A percentile compares a stretch with the other conserved stretches of the same genome.
phyloP scores from a whole-genome alignment of 2,113 vertebrate genomes.

The Tychaedon coryphoeus region DNA sequence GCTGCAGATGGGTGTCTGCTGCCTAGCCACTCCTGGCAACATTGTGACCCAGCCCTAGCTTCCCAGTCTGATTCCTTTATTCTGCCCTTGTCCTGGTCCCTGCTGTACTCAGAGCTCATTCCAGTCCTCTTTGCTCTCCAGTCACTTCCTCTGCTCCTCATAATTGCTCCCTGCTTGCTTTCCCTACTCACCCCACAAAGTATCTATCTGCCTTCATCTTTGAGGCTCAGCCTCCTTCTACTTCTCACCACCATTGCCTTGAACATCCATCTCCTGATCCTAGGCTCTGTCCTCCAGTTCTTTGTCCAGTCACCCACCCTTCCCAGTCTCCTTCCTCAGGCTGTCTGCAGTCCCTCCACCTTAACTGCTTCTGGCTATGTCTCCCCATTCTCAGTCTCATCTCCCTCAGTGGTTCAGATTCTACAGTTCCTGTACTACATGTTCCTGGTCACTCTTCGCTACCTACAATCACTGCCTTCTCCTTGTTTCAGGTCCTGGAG shows the following conservation, averaged over 20 bases:
- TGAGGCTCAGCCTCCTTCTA: neutral
- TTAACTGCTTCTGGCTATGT: neutral
- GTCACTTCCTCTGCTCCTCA: neutral
- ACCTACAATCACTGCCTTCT: neutral
- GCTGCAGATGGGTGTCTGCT: neutral
- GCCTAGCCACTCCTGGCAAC: neutral
- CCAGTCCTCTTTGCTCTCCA: neutral
- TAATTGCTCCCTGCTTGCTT: neutral
- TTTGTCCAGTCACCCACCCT: neutral
- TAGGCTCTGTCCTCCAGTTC: neutral
- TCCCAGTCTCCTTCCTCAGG: neutral
- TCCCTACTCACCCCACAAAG: neutral
- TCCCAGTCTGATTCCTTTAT: neutral
- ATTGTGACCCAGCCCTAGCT: neutral
- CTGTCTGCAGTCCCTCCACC: neutral
- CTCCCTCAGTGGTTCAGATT: neutral
- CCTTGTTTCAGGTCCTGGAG: neutral
- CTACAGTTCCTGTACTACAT: neutral
- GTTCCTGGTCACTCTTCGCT: neutral
- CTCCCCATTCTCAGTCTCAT: neutral
- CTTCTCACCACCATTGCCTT: neutral
- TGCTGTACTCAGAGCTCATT: neutral
- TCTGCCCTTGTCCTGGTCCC: fast-evolving
- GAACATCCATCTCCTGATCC: neutral
- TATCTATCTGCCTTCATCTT: neutral